Percentiles rank a stretch among this genome's conserved stretches.
Evolutionary conservation across 2,797 vertebrate genomes (phyloP).

Genomic region (Sebastiscus albofasciatus): DNA sequence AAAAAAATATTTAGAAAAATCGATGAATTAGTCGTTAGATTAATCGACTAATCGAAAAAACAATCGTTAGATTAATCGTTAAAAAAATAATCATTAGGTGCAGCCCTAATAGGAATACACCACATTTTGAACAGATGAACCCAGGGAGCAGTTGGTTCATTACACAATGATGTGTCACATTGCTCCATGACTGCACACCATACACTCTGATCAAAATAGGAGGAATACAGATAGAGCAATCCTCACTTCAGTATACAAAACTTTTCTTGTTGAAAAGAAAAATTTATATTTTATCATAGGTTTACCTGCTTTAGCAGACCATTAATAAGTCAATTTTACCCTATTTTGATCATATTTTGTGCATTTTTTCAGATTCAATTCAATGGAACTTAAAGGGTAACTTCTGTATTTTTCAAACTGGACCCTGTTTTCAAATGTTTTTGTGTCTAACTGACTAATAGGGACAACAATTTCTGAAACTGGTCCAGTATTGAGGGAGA

Average conservation of each 20-base stretch:
- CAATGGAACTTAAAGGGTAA: not conserved
- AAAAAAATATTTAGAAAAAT: too few species aligned
- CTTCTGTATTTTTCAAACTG: too few species aligned
- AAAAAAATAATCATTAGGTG: too few species aligned
- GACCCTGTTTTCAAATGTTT: too few species aligned
- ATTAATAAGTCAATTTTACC: not conserved
- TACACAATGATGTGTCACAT: not conserved
- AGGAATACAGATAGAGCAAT: not conserved
- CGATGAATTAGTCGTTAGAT: too few species aligned
- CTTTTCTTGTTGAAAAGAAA: not conserved
- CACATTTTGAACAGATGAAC: not conserved
- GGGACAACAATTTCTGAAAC: too few species aligned
- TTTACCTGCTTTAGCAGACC: not conserved
- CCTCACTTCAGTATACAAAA: not conserved
- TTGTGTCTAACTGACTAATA: too few species aligned
- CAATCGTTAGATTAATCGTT: too few species aligned
- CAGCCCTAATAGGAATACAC: not conserved
- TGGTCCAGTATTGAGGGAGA: too few species aligned
- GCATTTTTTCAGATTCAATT: not conserved
- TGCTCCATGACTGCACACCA: not conserved
- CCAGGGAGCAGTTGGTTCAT: not conserved
- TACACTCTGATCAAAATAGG: not conserved
- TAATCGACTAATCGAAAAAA: too few species aligned
- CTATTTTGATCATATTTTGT: not conserved
- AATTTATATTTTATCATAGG: not conserved